Evolutionary conservation across 2,797 vertebrate species (phyloP), one percentile per base, ranked within the genome.

Genomic region (Neosilurus mollespiculum): DNA sequence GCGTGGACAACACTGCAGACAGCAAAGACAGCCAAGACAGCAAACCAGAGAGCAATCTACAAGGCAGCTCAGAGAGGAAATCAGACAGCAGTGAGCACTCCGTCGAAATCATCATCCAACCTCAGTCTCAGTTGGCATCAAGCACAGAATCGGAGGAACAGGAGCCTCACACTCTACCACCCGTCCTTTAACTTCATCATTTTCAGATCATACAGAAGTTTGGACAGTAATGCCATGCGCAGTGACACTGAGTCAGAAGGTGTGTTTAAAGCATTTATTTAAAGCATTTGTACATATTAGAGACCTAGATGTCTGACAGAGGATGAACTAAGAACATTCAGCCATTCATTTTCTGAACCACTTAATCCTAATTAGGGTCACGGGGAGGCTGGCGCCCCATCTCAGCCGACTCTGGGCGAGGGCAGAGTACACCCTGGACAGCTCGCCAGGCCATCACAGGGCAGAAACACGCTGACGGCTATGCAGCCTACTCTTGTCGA

Each of bases 21-120:
- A 84, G 58, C 78, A 81, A 87, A 73, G 86, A 83, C 12, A 85
- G 75, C 85, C 73, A 20, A 49, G 59, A 82, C n/a, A 78, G 76
- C 82, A 78, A 78, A 16, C 16, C 65, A 12, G 76, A 83, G 26
- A 78, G 20, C 66, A 22, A 30, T n/a, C 34, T 64, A 59, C 30
- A 59, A 58, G 67, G 66, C 65, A 81, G 69, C 12, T 53, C 80
- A 6, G 76, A 73, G 49, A 78, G 73, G 51, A 82, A 82, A 51
- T 65, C 81, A 14, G 51, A 75, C 72, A 89, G 87, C 1, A 88
- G 90, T 58, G 93, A 94, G 83, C 90, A 92, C 82, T 89, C 94
- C 0, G 88, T 94, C 71, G 93, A 95, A 86, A 94, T 94, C 87
- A 79, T 93, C 87, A 93, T 95, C 89, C 91, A 93, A 82, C 87